Base-by-base conservation (phyloP, 1,140 invertebrate genomes). In the Centruroides sculpturatus region DNA sequence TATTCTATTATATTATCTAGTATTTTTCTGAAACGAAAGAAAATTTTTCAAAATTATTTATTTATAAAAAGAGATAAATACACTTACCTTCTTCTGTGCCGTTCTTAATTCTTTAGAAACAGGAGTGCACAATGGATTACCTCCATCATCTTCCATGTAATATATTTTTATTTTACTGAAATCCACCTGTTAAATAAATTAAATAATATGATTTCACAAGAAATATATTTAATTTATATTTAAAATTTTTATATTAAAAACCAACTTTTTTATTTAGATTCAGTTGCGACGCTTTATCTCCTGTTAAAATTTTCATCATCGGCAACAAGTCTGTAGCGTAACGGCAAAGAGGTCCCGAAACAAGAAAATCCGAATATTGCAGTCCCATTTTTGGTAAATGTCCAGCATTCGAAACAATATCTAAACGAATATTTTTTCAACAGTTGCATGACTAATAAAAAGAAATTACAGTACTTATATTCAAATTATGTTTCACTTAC, bases 131-230 rank as follows among this genome's bases (percentile, higher is more conserved):
- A 89, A 75, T 10, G 81, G 79, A 47, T 84, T 80, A 23, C 87
- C 86, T 36, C 82, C 81, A 70, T 89, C 89, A 56, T 84, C 83
- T 68, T 89, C 85, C 78, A 95, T 89, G 70, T 92, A 94, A 72
- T 82, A 93, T 64, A 91, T 81, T 57, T 82, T 84, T 49, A 93
- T 69, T 56, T 83, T 78, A 13, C 77, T 79, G 1, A 89, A 13
- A 69, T 86, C 79, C 3, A 90, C 80, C 67, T 76, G 64, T 5
- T 60, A 48, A 35, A 59, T 41, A 46, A 41, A 41, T 6, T 41
- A 41, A 41, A 41, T 41, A 41, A 41, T 6, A 6, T 41, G 41
- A 41, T 41, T 41, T 41, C 23, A 23, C 23, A 23, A 23, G 23
- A 23, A 41, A 6, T 41, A 41, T 41, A 5, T 41, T 41, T 41